Base-by-base conservation (phyloP, 2,797 vertebrate genomes). In the Australoheros facetus region DNA sequence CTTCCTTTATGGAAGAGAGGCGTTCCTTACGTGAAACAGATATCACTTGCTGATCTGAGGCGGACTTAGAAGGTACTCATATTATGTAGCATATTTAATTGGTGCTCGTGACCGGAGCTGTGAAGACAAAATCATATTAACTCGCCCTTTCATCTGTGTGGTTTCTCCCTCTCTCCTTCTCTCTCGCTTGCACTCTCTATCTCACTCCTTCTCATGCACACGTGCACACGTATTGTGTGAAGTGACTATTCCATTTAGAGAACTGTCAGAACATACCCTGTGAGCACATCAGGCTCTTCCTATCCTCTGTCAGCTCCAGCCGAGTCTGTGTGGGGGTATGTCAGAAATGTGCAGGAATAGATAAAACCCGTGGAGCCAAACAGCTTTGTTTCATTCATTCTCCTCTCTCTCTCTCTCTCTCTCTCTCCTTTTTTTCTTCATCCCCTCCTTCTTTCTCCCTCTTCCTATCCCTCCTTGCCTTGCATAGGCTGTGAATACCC, bases 401-500 rank as follows among this genome's bases (percentile, higher is more conserved):
- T 60, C 78, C 56, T 84, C 69, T 83, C 73, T 75, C 73, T 83
- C 77, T 60, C 71, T 84, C 73, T 74, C 83, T 60, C 83, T 66
- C 81, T 82, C 85, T 72, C 56, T 21, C 51, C 54, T 53, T 30
- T 56, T 58, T 69, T 16, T 45, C 75, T 39, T 19, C 58, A 54
- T 45, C 53, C 53, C 75, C 78, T 73, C 59, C 58, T 73, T 75
- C 83, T 60, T 84, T 66, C 81, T 82, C 85, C 73, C 78, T 84
- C 84, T 85, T 45, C 83, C 86, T 57, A 75, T 88, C 86, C 88
- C 79, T 88, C 83, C 79, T 89, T 90, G 75, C 87, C 93, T 89
- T 66, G 79, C 70, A 59, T 95, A 98, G 97, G 96, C 96, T 97
- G 96, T 98, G 97, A 98, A 96, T 95, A 96, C 89, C 95, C 94